phyloP scores from a whole-genome alignment of 64 coral and sea anemone species.

The Montipora foliosa region DNA sequence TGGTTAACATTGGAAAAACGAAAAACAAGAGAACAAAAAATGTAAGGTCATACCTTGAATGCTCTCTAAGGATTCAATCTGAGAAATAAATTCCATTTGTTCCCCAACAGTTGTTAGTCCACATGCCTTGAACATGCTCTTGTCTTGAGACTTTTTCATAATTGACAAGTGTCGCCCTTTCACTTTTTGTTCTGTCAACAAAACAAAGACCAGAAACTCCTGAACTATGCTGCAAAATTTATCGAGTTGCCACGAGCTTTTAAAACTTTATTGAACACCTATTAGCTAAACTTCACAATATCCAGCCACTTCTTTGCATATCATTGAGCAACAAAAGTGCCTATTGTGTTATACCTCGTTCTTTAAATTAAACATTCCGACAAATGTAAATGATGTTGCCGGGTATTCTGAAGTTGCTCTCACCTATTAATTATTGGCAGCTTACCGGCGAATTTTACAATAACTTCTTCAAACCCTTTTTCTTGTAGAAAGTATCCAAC shows the following conservation, averaged over 20 bases:
- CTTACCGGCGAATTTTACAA: neutral
- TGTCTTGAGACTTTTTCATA: slow-evolving; percentile 18
- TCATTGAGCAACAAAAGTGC: too few species aligned
- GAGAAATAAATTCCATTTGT: slow-evolving; percentile 12
- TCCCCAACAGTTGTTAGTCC: slow-evolving; percentile 19
- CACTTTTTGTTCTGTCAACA: too few species aligned
- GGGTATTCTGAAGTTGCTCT: neutral
- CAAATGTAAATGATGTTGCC: too few species aligned
- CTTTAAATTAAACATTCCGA: too few species aligned
- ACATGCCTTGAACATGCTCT: slow-evolving; percentile 9
- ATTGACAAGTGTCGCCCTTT: slow-evolving; percentile 13
- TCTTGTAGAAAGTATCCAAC: neutral
- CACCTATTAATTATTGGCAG: neutral
- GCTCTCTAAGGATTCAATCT: slow-evolving; percentile 21
- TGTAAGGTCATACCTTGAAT: slow-evolving; percentile 15
- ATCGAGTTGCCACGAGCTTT: too few species aligned
- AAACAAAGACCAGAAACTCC: slow-evolving; percentile 7
- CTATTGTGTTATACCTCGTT: too few species aligned
- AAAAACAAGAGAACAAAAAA: neutral
- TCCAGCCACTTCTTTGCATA: too few species aligned
- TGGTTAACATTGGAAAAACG: too few species aligned
- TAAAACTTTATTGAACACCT: too few species aligned
- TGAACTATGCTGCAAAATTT: neutral
- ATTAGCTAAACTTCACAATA: too few species aligned
- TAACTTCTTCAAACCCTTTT: neutral